Evolutionary conservation across 1,140 invertebrate species (phyloP), one percentile per base, ranked within the genome.

Genomic region (Scaptomyza pallida): DNA sequence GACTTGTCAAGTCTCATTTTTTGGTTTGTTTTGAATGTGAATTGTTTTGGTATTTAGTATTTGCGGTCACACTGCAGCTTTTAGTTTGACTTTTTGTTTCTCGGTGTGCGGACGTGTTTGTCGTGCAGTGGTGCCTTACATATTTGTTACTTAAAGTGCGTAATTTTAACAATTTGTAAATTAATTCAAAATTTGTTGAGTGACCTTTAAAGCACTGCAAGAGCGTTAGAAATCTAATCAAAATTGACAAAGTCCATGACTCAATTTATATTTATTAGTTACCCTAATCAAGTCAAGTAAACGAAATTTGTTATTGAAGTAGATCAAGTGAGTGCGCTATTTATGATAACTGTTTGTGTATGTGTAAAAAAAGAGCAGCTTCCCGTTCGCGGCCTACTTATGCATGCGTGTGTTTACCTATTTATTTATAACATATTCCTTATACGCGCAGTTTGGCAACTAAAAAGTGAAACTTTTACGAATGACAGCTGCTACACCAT

Each of bases 401-500:
- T 35, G 9, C 16, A 37, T 23, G 37, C 15, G 19, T 51, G 8
- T 52, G 35, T 21, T 60, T 68, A 30, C 43, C 30, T 48, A 69
- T 41, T 69, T 68, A 54, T 55, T 55, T 54, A 41, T 62, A 63
- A 50, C 35, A 40, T 44, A 40, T 55, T 13, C 35, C 35, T 10
- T 12, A 47, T 52, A 30, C 43, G 26, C 1, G 6, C 60, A 54
- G 23, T 44, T 51, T 15, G 15, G 52, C 33, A 43, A 21, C 23
- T 56, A 19, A 57, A 65, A 57, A 65, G 52, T 65, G 54, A 65
- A 57, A 65, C 47, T 47, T 64, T 21, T 48, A 40, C 10, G 45
- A 62, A 48, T 69, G 65, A 62, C 57, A 62, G 21, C 56, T 40
- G 51, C 52, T 19, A 71, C 56, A 43, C 60, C 51, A 65, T 65